phyloP scores from a whole-genome alignment of 2,113 vertebrate genomes.

The Channa argus region DNA sequence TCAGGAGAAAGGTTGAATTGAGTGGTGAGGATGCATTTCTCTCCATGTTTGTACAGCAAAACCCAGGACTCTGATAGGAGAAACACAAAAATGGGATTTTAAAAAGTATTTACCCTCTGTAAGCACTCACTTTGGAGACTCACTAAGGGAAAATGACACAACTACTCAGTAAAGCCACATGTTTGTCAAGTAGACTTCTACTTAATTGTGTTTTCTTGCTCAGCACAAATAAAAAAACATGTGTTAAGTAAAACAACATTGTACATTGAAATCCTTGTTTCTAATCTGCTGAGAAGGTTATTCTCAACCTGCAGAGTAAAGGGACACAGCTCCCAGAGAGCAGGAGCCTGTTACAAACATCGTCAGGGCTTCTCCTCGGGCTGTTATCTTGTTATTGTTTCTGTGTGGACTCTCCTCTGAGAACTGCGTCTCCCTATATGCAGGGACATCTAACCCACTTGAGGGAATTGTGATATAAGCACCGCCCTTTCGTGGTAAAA shows the following conservation, averaged over 20 bases:
- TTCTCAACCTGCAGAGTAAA: slow-evolving; percentile 21
- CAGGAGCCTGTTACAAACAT: slow-evolving; percentile 75
- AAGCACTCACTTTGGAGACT: neutral
- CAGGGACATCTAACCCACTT: slow-evolving; percentile 59
- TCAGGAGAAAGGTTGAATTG: slow-evolving; percentile 16
- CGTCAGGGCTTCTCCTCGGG: slow-evolving; percentile 59
- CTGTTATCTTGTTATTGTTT: slow-evolving; percentile 77
- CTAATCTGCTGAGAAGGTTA: slow-evolving; percentile 8
- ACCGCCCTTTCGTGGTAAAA: slow-evolving; percentile 48
- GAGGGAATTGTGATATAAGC: slow-evolving; percentile 46
- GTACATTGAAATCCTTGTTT: slow-evolving; percentile 25
- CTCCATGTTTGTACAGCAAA: slow-evolving; percentile 53
- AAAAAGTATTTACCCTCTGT: neutral
- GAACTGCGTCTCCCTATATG: slow-evolving; percentile 39
- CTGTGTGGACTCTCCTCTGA: slow-evolving; percentile 51
- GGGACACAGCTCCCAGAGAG: slow-evolving; percentile 15
- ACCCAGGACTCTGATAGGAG: slow-evolving; percentile 31
- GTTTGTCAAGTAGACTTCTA: neutral
- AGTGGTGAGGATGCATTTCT: neutral
- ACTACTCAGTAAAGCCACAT: neutral
- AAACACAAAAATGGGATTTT: neutral
- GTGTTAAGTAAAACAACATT: neutral
- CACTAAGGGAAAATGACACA: neutral
- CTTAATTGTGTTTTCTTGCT: slow-evolving; percentile 3
- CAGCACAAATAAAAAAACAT: neutral